Evolutionary conservation across 2,888 invertebrate genomes (phyloP), one percentile per base, ranked within the genome.

Genomic region (Amitus sp.): DNA sequence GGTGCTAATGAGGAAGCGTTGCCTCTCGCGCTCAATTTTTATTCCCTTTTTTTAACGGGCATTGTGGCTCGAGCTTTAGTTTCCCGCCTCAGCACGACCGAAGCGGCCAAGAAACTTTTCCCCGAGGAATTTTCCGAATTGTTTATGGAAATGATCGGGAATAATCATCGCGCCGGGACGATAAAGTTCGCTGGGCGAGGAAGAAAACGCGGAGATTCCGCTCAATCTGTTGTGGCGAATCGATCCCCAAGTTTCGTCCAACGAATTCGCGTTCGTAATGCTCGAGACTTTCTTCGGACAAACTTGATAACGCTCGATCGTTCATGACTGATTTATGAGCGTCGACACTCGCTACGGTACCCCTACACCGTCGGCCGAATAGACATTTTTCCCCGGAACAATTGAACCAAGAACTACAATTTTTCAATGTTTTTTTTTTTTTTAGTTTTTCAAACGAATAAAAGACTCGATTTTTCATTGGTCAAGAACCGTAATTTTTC

Each of bases 81-180:
- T 23, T 7, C 23, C 23, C 23, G 7, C n/a, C 2, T 9, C 30
- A 10, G 30, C 3, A n/a, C 30, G 30, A n/a, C n/a, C 2, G 2
- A 30, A 7, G 30, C 30, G 30, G 30, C 30, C 10, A n/a, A n/a
- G 10, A 30, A 30, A 30, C 30, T 30, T 30, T 30, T 30, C 30
- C 30, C 30, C 30, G 30, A 30, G 30, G 30, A 30, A 30, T 30
- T 30, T 30, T 30, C 30, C 30, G 30, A 30, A 30, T 30, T 30
- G 30, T 30, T 30, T 30, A 30, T 30, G 30, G 30, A 30, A 30
- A 30, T 30, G 30, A 30, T 30, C 30, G 30, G 10, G 30, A 30
- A 30, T 30, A 30, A 30, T 30, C 30, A 30, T 30, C 30, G 30
- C 30, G 3, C 2, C 30, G 30, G 30, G 30, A 30, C 30, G 30